phyloP scores from a whole-genome alignment of 2,113 vertebrate species.

The Takifugu flavidus region DNA sequence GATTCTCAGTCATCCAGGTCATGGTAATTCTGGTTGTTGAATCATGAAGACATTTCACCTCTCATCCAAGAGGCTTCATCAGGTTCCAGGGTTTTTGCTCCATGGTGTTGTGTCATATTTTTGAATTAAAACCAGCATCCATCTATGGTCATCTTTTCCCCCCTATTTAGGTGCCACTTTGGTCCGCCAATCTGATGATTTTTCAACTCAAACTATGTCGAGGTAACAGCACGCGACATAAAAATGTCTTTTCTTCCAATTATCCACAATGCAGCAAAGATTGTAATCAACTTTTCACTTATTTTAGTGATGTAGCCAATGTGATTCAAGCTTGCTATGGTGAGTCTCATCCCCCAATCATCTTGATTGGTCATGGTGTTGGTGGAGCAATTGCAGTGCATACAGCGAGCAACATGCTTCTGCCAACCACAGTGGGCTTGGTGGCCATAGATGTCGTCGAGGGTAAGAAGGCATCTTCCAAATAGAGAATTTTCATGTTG shows the following conservation, averaged over 20 bases:
- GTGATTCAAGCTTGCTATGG: constrained; percentile 65
- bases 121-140: no score
- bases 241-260: no score
- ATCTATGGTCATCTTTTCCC: neutral
- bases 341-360: constrained; percentile 58
- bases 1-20: no score
- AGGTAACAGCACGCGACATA: constrained; percentile 34
- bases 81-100: no score
- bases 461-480: constrained; percentile 27
- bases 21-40: no score
- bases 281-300: neutral
- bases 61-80: no score
- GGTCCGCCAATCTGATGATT: constrained; percentile 61
- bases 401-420: constrained; percentile 42
- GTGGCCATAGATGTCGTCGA: constrained; percentile 69
- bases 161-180: constrained; percentile 47
- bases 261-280: no score
- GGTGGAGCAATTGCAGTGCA: constrained; percentile 70
- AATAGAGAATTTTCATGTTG: neutral
- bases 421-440: constrained; percentile 60
- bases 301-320: constrained; percentile 64
- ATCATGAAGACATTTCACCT: no score
- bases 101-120: no score
- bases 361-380: constrained; percentile 69
- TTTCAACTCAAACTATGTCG: constrained; percentile 69